Evolutionary conservation across 1,140 invertebrate genomes (phyloP), one percentile per base, ranked within the genome.

Genomic region (Lepidotrigona ventralis): DNA sequence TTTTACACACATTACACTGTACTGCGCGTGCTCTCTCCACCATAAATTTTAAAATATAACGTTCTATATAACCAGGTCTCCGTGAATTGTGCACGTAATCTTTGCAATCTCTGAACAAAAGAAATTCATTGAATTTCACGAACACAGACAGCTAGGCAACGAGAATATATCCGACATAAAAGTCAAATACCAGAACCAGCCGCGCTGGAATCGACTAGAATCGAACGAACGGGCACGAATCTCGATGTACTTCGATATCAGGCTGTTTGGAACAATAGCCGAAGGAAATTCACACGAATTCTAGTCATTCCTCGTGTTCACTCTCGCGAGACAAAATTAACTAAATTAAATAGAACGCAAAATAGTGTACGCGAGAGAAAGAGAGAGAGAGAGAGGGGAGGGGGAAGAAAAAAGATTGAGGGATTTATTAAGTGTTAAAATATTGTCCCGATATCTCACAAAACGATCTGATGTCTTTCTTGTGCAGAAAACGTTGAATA

Each of bases 281-380:
- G 46, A 46, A 69, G 76, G 69, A 69, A 78, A 78, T 78, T 78
- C 64, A 8, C 58, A 63, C 64, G 46, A 54, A 78, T 68, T 78
- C 63, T 23, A 14, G 14, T 19, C 70, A 54, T 81, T 73, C 79
- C 51, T 14, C 21, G 79, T 81, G 79, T 54, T 53, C 76, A 78
- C 76, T 33, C 19, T 68, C 29, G 51, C 76, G 76, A 78, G 15
- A 68, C 76, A 33, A 54, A 68, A 68, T 77, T 66, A 77, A 68
- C 74, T 39, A 12, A 33, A 26, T 46, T 46, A 46, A 46, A 11
- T 60, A 56, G 58, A 76, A 76, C 14, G 74, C 23, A 11, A 51
- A 51, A 46, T 26, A 76, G 19, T 78, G 68, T 39, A 69, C 14
- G 54, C 14, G 21, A 39, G 3, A 39, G 39, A 46, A 8, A 46